Percentiles rank a stretch among this genome's conserved stretches.
Conservation (phyloP, 2,888 invertebrate genomes). For the Margaritifera margaritifera region DNA sequence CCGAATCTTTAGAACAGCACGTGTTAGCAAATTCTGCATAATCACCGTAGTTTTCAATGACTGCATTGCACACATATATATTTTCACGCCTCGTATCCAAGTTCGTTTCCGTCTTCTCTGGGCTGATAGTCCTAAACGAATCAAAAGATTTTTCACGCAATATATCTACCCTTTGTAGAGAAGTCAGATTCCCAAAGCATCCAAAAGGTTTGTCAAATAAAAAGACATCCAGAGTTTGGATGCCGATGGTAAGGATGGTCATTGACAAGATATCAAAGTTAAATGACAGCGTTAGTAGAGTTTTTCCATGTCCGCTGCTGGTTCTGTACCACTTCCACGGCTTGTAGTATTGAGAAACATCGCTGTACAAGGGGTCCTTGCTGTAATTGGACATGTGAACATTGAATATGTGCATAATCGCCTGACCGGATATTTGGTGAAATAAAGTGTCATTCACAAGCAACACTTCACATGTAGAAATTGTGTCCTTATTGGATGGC, state of each 20-base stretch:
- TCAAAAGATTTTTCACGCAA: conserved; percentile 50
- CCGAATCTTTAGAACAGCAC: conserved; percentile 55
- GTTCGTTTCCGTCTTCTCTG: conserved; percentile 20
- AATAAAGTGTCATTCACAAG: too few species aligned
- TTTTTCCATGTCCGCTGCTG: conserved; percentile 62
- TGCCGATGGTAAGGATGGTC: conserved; percentile 65
- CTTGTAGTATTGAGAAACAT: conserved; percentile 49
- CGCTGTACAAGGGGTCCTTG: conserved; percentile 28
- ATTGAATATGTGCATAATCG: conserved; percentile 39
- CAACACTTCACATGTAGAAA: too few species aligned
- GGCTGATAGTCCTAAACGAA: conserved; percentile 32
- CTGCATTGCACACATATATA: conserved; percentile 61
- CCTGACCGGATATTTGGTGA: too few species aligned
- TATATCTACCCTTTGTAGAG: conserved; percentile 34
- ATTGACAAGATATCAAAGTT: conserved; percentile 68
- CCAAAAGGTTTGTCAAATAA: conserved; percentile 60
- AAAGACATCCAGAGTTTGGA: conserved; percentile 53
- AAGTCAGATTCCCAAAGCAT: conserved; percentile 56
- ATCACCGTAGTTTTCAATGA: conserved; percentile 41
- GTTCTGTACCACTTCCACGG: conserved; percentile 66
- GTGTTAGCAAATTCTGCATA: conserved; percentile 59
- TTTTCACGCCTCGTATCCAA: conserved; percentile 16
- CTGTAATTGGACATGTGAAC: conserved; percentile 44
- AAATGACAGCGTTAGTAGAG: conserved; percentile 66
- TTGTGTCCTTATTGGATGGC: too few species aligned